Percentiles rank a stretch among this genome's conserved stretches.
Evolutionary conservation across 2,888 invertebrate species (phyloP).

Genomic region (Drosophila neonasuta): DNA sequence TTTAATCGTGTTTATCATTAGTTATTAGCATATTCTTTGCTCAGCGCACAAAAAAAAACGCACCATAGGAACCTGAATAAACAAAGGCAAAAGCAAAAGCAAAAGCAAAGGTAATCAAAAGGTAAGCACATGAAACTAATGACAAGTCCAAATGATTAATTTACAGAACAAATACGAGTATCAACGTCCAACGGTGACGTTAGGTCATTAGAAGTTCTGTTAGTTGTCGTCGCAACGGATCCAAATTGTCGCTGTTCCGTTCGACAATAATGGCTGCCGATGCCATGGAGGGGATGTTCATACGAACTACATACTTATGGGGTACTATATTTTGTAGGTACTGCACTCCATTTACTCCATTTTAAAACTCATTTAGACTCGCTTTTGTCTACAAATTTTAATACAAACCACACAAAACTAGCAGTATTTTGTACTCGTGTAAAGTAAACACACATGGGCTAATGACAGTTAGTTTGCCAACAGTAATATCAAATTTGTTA

Average conservation of each 20-base stretch:
- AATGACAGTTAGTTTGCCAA: conserved; percentile 54
- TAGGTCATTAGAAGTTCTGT: conserved; percentile 63
- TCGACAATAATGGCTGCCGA: conserved; percentile 48
- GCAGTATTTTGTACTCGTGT: not conserved
- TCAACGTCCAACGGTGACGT: conserved; percentile 18
- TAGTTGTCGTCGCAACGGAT: conserved; percentile 40
- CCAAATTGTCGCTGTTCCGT: conserved; percentile 9
- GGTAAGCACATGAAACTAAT: conserved; percentile 58
- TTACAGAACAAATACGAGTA: conserved; percentile 41
- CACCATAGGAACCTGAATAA: conserved; percentile 2
- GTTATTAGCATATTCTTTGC: conserved; percentile 42
- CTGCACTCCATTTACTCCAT: conserved; percentile 69
- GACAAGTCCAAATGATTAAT: conserved; percentile 67
- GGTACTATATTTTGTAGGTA: conserved; percentile 1
- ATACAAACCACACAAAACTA: conserved; percentile 38
- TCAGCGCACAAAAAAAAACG: conserved; percentile 28
- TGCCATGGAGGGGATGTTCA: conserved; percentile 19
- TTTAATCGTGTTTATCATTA: conserved; percentile 28
- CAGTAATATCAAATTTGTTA: conserved; percentile 35
- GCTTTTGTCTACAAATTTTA: conserved; percentile 48
- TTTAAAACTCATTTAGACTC: conserved; percentile 66
- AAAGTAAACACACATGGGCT: conserved; percentile 27
- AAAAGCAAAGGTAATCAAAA: conserved; percentile 26
- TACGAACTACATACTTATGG: not conserved
- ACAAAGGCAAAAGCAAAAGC: conserved; percentile 10